Conservation (phyloP, 2,797 vertebrate genomes). For the Nyctibius grandis region DNA sequence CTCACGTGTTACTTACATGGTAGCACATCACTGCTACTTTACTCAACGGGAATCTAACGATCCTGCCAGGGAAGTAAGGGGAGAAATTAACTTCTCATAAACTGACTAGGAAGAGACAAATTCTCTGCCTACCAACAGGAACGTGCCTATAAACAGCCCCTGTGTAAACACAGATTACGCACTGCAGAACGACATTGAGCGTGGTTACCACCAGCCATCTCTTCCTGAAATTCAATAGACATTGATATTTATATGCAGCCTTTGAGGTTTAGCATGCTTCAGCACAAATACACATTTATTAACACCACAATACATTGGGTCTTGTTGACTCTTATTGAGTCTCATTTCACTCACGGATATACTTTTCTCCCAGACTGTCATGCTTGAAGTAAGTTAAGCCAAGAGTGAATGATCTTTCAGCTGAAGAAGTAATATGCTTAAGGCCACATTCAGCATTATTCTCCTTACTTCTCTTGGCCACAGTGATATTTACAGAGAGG, state of each 20-base stretch:
- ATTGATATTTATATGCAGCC: constrained; percentile 42
- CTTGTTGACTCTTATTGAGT: neutral
- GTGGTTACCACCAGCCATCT: neutral
- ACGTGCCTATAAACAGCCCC: constrained; percentile 19
- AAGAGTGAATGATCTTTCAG: neutral
- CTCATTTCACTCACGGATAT: neutral
- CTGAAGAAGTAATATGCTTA: neutral
- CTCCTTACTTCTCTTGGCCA: neutral
- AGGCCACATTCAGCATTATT: neutral
- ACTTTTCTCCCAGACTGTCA: neutral
- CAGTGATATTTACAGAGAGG: constrained; percentile 2
- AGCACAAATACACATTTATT: constrained; percentile 42
- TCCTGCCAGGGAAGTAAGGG: neutral
- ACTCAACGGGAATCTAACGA: constrained; percentile 15
- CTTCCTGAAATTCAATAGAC: constrained; percentile 47
- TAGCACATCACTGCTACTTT: neutral
- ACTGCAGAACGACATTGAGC: neutral
- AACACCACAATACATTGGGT: neutral
- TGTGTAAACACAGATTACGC: constrained; percentile 25
- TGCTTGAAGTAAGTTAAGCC: neutral
- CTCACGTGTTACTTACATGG: neutral
- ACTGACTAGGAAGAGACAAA: constrained; percentile 43
- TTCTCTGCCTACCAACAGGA: constrained; percentile 24
- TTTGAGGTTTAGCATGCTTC: constrained; percentile 25
- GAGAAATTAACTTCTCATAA: constrained; percentile 30